Base-by-base conservation (phyloP, 2,888 invertebrate species). In the Marasmarcha lunaedactyla region DNA sequence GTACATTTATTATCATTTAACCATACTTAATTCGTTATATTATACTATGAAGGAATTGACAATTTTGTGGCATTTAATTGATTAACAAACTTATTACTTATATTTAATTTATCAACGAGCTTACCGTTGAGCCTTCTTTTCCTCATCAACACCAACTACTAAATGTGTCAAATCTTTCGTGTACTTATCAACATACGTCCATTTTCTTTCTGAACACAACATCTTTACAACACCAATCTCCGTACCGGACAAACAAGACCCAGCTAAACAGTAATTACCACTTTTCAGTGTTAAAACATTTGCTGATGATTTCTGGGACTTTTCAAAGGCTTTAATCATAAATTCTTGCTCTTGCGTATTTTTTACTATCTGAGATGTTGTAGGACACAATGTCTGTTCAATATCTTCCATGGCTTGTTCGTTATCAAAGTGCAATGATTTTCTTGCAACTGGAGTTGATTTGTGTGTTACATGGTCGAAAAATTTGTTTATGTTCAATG, bases 311-410 rank as follows among this genome's bases (percentile, higher is more conserved):
- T 49, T 54, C 0, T 59, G 59, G 0, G 66, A 57, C 34, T 51
- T 57, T 40, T 78, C 73, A 47, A 81, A 79, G 0, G 74, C 79
- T 54, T 70, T 69, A 12, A 52, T 51, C 56, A 81, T 57, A 40
- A 81, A 70, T 45, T 79, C 74, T 38, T 54, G 70, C 42, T 83
- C 83, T 53, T 76, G 73, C 0, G 77, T 73, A 1, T 72, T 76
- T 49, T 66, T 71, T 1, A 60, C 63, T 4, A 60, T 48, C 1
- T 49, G 40, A 3, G 61, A 56, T 2, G 53, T 46, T 39, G 63
- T 70, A 1, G 69, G 57, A 39, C 69, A 74, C 2, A 71, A 45
- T 1, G 76, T 78, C 43, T 65, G 57, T 42, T 74, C 72, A 1
- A 57, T 52, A 27, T 72, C 54, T 38, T 61, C 50, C 6, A 38